Evolutionary conservation across 2,113 vertebrate species (phyloP).

Genomic region (Turdus rufiventris): DNA sequence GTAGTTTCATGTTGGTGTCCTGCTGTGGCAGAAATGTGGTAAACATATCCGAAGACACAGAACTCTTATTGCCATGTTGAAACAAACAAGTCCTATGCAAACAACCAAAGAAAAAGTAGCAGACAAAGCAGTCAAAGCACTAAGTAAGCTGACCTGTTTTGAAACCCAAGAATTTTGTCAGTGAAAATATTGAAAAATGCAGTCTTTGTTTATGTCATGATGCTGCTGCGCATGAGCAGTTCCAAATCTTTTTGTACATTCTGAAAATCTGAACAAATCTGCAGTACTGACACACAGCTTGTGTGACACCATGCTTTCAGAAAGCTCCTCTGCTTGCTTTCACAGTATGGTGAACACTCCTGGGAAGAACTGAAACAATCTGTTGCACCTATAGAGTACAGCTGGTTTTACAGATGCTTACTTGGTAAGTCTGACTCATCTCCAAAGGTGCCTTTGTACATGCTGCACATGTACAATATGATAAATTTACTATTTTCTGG

Average conservation of each 20-base stretch:
- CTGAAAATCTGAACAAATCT: neutral
- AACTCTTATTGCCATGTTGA: neutral
- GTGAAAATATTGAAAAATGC: neutral
- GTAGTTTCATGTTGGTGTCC: neutral
- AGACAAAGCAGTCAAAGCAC: neutral
- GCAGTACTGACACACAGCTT: neutral
- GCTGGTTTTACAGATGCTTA: conserved; percentile 1
- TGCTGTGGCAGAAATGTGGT: neutral
- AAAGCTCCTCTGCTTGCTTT: neutral
- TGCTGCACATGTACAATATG: neutral
- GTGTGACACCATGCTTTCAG: neutral
- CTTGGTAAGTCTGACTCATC: neutral
- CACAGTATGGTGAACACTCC: neutral
- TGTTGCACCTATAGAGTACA: neutral
- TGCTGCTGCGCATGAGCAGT: neutral
- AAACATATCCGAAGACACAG: neutral
- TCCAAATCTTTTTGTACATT: neutral
- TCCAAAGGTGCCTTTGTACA: neutral
- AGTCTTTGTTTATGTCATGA: neutral
- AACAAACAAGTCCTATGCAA: neutral
- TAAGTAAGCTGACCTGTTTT: neutral
- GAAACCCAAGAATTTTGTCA: neutral
- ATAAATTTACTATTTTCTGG: conserved; percentile 18
- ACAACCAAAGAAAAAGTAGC: neutral
- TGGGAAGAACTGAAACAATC: neutral